Evolutionary conservation across 2,797 vertebrate genomes (phyloP), one percentile per base, ranked within the genome.

Genomic region (Ptychobarbus kaznakovi): DNA sequence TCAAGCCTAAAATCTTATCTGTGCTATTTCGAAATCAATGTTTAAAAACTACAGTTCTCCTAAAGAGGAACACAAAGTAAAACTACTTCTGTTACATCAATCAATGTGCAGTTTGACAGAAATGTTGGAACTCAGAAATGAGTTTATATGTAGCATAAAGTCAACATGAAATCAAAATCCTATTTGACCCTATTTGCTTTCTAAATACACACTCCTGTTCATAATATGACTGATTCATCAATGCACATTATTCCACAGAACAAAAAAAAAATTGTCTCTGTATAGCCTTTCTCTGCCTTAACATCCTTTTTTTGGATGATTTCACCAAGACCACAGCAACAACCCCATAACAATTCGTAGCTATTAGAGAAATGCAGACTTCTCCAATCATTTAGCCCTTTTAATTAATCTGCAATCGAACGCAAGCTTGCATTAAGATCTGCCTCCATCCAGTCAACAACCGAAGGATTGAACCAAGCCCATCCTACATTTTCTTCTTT

Each of bases 1-100:
- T 53, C 63, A 81, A 84, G 16, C 46, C 73, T 83, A 68, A 63
- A 82, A 72, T 73, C 40, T n/a, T 22, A 35, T 35, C 69, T 82
- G 69, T 46, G 53, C 53, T 35, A 28, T 74, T 82, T 61, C 68
- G 3, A 58, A 82, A 72, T 58, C 44, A 56, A 81, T 2, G 13
- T 22, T 80, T 20, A 13, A 35, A 51, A 53, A 42, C 65, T 38
- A 15, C 35, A 79, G n/a, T 63, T 79, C n/a, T 63, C 28, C 42
- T 18, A 12, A 25, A 61, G 40, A 63, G 42, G 42, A 79, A 28
- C 40, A 13, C 16, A 61, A 25, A 44, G 38, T 42, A 16, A 42
- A 28, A 63, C 76, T 63, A 61, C 35, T 66, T 66, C 28, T 0
- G 0, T 16, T 16, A 65, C 63, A 18, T 65, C 22, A 9, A 58